Evolutionary conservation across 2,888 invertebrate species (phyloP).

Genomic region (Epiblema foenella): DNA sequence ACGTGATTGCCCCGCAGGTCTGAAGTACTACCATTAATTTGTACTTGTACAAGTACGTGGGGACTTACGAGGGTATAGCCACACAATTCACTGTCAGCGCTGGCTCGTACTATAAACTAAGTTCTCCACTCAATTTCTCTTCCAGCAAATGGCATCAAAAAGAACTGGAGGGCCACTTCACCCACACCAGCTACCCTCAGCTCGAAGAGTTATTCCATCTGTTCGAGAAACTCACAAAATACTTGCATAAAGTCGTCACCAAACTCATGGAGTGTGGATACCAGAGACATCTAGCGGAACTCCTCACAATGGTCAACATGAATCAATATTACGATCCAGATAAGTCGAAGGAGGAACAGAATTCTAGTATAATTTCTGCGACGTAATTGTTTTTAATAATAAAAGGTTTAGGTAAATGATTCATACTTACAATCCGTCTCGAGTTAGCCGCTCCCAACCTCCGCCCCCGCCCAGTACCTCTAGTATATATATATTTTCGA

Average conservation of each 20-base stretch:
- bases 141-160: slow-evolving; percentile 84
- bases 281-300: slow-evolving; percentile 87
- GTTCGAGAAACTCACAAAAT: slow-evolving; percentile 85
- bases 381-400: slow-evolving; percentile 21
- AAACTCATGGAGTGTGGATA: slow-evolving; percentile 88
- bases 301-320: slow-evolving; percentile 87
- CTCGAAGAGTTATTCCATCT: slow-evolving; percentile 85
- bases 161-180: slow-evolving; percentile 74
- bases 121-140: background rate
- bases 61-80: too few species aligned
- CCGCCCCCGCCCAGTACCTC: too few species aligned
- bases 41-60: too few species aligned
- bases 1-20: too few species aligned
- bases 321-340: slow-evolving; percentile 84
- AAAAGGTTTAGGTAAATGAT: background rate
- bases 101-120: background rate
- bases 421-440: too few species aligned
- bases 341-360: slow-evolving; percentile 63
- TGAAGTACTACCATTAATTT: too few species aligned
- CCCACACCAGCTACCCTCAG: slow-evolving; percentile 85
- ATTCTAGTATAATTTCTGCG: slow-evolving; percentile 55
- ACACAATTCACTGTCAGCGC: background rate
- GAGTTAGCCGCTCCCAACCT: too few species aligned
- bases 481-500: too few species aligned
- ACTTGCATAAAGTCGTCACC: slow-evolving; percentile 86